Conservation (phyloP, 2,888 invertebrate species). For the Pharmacophagus antenor region DNA sequence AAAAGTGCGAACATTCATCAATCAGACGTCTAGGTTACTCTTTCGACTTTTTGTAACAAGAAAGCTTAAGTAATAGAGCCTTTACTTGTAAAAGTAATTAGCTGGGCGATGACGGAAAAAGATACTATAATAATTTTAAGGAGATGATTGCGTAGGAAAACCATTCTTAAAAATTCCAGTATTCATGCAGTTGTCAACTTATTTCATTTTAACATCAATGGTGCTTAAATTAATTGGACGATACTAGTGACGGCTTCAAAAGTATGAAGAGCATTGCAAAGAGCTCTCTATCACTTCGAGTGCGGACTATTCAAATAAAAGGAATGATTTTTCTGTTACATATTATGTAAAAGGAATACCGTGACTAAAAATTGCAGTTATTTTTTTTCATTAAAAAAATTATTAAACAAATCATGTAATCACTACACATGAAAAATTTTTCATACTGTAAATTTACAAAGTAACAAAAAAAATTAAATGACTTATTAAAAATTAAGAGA, state of each 20-base stretch:
- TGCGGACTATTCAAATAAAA: slow-evolving; percentile 33
- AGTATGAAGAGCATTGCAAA: slow-evolving; percentile 37
- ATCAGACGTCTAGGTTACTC: slow-evolving; percentile 15
- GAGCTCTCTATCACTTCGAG: slow-evolving; percentile 47
- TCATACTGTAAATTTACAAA: too few relatives aligned
- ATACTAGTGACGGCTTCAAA: slow-evolving; percentile 28
- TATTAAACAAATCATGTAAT: too few relatives aligned
- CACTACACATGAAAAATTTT: too few relatives aligned
- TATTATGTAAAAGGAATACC: neutral
- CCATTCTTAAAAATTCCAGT: neutral
- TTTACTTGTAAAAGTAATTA: neutral
- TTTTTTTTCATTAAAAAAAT: neutral
- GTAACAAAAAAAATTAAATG: neutral
- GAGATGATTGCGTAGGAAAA: neutral
- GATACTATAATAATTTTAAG: slow-evolving; percentile 29
- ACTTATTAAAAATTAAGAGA: too few relatives aligned
- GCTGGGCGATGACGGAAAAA: slow-evolving; percentile 4
- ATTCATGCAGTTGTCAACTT: slow-evolving; percentile 28
- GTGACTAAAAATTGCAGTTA: neutral
- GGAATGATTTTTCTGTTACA: slow-evolving; percentile 7
- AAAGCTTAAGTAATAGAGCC: neutral
- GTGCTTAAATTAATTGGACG: slow-evolving; percentile 9
- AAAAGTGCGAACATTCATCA: slow-evolving; percentile 28
- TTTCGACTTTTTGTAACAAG: slow-evolving; percentile 12
- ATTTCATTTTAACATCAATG: slow-evolving; percentile 11